phyloP scores from a whole-genome alignment of 1,140 invertebrate species.

The Idris sp. region DNA sequence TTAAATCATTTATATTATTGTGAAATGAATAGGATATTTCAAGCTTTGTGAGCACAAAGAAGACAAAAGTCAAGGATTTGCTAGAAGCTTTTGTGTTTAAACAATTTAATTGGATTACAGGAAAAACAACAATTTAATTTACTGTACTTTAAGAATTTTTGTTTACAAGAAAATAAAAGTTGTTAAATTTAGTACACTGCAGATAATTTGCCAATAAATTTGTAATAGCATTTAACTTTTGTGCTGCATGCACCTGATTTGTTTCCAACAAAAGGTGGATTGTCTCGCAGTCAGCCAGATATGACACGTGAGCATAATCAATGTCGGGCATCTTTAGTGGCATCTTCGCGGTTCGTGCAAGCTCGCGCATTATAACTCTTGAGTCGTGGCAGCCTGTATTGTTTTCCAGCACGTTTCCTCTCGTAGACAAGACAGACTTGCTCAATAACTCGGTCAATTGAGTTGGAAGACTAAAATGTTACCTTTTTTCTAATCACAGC shows the following conservation, averaged over 20 bases:
- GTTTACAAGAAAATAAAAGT: too few species aligned
- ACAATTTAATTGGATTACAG: too few species aligned
- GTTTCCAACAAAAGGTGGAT: conserved; percentile 51
- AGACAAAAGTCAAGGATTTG: too few species aligned
- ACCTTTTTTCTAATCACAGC: too few species aligned
- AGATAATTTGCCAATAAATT: conserved; percentile 22
- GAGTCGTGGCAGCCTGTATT: conserved; percentile 61
- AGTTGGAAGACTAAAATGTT: too few species aligned
- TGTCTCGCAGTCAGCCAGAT: conserved; percentile 66
- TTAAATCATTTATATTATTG: conserved; percentile 55
- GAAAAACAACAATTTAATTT: too few species aligned
- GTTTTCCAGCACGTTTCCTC: conserved; percentile 68
- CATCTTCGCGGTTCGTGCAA: conserved; percentile 46
- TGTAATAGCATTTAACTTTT: conserved; percentile 27
- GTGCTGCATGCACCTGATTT: conserved; percentile 30
- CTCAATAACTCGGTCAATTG: conserved; percentile 55
- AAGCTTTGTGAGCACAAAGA: too few species aligned
- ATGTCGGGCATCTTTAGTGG: conserved; percentile 72
- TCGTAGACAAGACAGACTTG: conserved; percentile 33
- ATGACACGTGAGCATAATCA: conserved; percentile 72
- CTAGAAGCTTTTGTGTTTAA: too few species aligned
- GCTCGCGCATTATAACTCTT: conserved; percentile 66
- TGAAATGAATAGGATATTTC: conserved; percentile 43
- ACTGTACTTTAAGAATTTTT: too few species aligned
- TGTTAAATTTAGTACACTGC: too few species aligned